phyloP scores from a whole-genome alignment of 2,888 invertebrate genomes.

The Drosophila mercatorum region DNA sequence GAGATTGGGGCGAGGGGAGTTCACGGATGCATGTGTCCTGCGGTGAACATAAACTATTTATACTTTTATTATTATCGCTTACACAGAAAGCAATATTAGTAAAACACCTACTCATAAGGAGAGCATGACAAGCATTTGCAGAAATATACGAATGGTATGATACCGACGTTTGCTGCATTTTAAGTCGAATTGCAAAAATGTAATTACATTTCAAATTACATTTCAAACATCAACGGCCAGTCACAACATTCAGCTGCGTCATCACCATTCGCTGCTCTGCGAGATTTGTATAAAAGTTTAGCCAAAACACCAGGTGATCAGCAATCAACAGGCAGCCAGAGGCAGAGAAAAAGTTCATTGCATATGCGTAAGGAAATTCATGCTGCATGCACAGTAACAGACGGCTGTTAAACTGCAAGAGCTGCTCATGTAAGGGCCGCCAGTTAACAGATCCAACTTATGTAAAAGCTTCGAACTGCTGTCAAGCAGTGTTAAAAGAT shows the following conservation, averaged over 20 bases:
- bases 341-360: not conserved
- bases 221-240: not conserved
- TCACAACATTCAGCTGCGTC: not conserved
- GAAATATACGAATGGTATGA: not conserved
- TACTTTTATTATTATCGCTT: not conserved
- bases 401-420: not conserved
- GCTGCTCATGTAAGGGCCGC: not conserved
- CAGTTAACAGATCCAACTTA: not conserved
- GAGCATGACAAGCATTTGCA: not conserved
- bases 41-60: not conserved
- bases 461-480: not conserved
- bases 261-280: no score
- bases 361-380: not conserved
- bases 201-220: not conserved
- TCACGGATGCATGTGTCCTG: not conserved
- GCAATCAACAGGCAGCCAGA: not conserved
- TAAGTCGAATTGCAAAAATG: no score
- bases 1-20: not conserved
- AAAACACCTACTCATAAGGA: not conserved
- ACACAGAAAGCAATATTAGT: not conserved
- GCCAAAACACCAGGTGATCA: constrained; percentile 4
- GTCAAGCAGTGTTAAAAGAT: no score
- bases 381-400: not conserved
- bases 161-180: not conserved
- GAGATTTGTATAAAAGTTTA: not conserved